Percentiles rank a stretch among this genome's conserved stretches.
phyloP scores from a whole-genome alignment of 1,140 invertebrate genomes.

The Helicoverpa zea region DNA sequence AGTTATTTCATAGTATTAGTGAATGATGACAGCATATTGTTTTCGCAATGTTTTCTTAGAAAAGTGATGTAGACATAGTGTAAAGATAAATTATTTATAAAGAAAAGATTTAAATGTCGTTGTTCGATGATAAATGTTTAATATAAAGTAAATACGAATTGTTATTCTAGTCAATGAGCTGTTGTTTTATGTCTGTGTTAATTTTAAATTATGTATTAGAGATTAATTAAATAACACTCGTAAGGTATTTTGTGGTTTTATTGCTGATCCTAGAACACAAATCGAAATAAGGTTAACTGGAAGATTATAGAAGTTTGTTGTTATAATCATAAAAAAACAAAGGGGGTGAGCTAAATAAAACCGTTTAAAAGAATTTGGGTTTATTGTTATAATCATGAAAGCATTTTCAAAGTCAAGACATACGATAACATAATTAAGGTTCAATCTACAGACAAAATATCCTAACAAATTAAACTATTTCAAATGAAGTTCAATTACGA shows the following conservation, averaged over 20 bases:
- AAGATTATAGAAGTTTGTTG: too few relatives aligned
- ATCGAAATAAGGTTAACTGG: too few relatives aligned
- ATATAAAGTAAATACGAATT: slow-evolving; percentile 66
- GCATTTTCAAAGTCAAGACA: too few relatives aligned
- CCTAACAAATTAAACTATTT: background rate
- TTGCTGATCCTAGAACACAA: background rate
- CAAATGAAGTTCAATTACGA: background rate
- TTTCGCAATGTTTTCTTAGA: slow-evolving; percentile 40
- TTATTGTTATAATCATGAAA: too few relatives aligned
- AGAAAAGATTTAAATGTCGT: slow-evolving; percentile 66
- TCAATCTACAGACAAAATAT: background rate
- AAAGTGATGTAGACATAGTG: slow-evolving; percentile 48
- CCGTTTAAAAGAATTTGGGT: too few relatives aligned
- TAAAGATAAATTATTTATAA: slow-evolving; percentile 52
- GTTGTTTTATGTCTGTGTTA: slow-evolving; percentile 77
- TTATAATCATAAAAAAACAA: too few relatives aligned
- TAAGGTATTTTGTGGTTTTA: slow-evolving; percentile 16
- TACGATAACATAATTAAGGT: too few relatives aligned
- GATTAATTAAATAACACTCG: slow-evolving; percentile 39
- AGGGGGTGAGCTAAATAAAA: too few relatives aligned
- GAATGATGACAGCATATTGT: slow-evolving; percentile 2
- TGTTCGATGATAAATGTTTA: slow-evolving; percentile 71
- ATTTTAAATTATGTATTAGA: slow-evolving; percentile 59
- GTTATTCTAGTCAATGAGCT: slow-evolving; percentile 81
- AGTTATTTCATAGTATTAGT: background rate